phyloP scores from a whole-genome alignment of 2,888 invertebrate genomes.

The Acanthoscelides obtectus region DNA sequence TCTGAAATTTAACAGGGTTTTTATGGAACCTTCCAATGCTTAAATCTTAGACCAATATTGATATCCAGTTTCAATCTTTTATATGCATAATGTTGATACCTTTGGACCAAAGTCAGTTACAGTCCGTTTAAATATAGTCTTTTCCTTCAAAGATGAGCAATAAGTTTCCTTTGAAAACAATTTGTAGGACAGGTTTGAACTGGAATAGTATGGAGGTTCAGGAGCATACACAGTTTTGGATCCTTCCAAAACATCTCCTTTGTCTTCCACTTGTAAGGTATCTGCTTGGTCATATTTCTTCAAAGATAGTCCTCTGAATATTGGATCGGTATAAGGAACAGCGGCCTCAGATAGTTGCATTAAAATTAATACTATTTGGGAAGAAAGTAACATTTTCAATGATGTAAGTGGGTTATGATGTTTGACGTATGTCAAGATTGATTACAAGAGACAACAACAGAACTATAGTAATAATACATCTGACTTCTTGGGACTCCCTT shows the following conservation, averaged over 20 bases:
- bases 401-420: neutral
- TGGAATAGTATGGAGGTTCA: slow-evolving; percentile 13
- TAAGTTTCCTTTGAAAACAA: neutral
- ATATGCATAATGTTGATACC: neutral
- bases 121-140: neutral
- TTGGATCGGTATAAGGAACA: neutral
- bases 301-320: neutral
- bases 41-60: no score
- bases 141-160: neutral
- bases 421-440: neutral
- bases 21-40: no score
- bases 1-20: no score
- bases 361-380: neutral
- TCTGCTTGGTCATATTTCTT: slow-evolving; percentile 26
- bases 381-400: neutral
- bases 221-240: slow-evolving; percentile 31
- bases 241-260: slow-evolving; percentile 28
- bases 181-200: neutral
- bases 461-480: neutral
- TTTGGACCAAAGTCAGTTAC: neutral
- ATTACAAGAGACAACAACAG: neutral
- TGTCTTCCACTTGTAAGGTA: slow-evolving; percentile 30
- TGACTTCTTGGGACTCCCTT: no score
- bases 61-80: no score
- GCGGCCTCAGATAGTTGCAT: neutral